phyloP scores from a whole-genome alignment of 2,797 vertebrate genomes.

The Sebastes variabilis region DNA sequence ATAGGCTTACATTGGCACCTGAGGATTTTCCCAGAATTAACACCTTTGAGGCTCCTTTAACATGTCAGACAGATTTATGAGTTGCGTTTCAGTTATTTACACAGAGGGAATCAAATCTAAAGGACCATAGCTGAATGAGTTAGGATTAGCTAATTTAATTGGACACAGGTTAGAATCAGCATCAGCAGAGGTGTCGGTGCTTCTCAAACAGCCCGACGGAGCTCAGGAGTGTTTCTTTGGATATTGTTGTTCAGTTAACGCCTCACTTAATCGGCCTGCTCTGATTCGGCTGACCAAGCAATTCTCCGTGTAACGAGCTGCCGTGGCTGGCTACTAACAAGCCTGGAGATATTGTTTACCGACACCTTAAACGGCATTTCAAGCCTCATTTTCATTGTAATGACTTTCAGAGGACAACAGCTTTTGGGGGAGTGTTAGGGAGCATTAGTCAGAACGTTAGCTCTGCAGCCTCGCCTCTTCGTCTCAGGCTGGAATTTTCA shows the following conservation, averaged over 20 bases:
- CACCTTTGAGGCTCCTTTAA: background rate
- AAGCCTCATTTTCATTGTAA: slow-evolving; percentile 7
- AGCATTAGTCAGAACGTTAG: background rate
- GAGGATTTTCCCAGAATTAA: background rate
- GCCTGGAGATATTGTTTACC: slow-evolving; percentile 31
- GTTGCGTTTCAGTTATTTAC: background rate
- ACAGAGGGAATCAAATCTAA: background rate
- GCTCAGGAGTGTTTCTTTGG: background rate
- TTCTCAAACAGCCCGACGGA: background rate
- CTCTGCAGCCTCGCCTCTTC: background rate
- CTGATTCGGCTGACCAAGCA: slow-evolving; percentile 18
- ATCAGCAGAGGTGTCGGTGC: background rate
- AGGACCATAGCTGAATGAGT: background rate
- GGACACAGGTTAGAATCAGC: background rate
- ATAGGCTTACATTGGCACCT: background rate
- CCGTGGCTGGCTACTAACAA: slow-evolving; percentile 7
- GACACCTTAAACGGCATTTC: slow-evolving; percentile 27
- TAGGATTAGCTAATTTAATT: background rate
- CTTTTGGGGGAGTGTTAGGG: slow-evolving; percentile 6
- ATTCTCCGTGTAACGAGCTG: slow-evolving; percentile 17
- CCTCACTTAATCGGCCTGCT: background rate
- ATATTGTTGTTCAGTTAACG: background rate
- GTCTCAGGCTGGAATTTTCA: background rate
- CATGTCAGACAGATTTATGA: too few relatives aligned
- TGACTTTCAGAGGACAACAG: background rate